These are phyloP conservation scores for Ciconia stormi DNA, from an alignment of 2,113 vertebrate species.

Conservation along the genomic window DNA sequence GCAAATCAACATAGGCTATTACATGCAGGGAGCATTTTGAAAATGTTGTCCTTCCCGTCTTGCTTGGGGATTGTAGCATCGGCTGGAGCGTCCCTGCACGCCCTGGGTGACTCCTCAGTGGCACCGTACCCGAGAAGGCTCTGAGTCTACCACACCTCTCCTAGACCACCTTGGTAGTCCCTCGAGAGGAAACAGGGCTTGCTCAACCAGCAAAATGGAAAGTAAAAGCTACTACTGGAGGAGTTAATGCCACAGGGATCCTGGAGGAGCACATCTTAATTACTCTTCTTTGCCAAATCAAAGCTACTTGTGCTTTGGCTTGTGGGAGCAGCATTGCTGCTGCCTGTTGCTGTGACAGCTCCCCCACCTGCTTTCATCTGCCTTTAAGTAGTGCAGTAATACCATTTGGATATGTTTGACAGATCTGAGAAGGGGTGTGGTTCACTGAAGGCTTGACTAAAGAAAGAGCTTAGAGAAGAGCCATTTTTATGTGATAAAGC, in stretches of 20 bases:
- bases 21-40: not conserved
- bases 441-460: not conserved
- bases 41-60: not conserved
- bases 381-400: not conserved
- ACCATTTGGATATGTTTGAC: not conserved
- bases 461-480: not conserved
- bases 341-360: not conserved
- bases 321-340: not conserved
- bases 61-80: not conserved
- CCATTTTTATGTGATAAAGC: not conserved
- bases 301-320: not conserved
- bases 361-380: not conserved
- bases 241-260: not conserved
- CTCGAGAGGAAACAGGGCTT: not conserved
- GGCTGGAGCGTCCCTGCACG: not conserved
- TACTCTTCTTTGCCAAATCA: not conserved
- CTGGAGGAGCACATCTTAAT: not conserved
- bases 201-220: not conserved
- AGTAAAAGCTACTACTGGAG: not conserved
- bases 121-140: not conserved
- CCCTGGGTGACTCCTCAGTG: rapidly evolving
- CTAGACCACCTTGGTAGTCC: not conserved
- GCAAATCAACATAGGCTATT: not conserved
- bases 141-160: not conserved
- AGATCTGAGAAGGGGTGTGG: not conserved